Conservation (phyloP, 2,888 invertebrate genomes). For the Diaphora mendica region DNA sequence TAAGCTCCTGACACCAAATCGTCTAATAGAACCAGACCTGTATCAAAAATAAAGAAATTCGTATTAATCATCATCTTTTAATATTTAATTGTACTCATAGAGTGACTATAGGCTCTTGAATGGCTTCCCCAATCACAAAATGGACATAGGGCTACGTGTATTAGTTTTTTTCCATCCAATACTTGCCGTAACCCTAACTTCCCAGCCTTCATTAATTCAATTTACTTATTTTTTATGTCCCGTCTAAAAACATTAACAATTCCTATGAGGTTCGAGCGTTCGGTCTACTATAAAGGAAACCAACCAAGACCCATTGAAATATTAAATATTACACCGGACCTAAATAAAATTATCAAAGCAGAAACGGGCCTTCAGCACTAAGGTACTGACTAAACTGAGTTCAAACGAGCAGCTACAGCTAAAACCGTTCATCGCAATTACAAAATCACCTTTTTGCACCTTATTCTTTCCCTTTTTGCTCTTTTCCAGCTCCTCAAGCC, state of each 20-base stretch:
- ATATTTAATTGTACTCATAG: neutral
- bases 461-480: constrained; percentile 68
- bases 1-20: constrained; percentile 88
- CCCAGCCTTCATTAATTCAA: neutral
- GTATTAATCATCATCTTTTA: neutral
- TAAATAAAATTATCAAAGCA: too few species aligned
- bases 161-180: too few species aligned
- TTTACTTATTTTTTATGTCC: neutral
- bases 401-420: neutral
- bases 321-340: too few species aligned
- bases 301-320: neutral
- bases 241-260: neutral
- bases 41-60: neutral
- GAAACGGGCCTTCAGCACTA: too few species aligned
- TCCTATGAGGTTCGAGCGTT: too few species aligned
- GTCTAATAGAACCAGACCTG: constrained; percentile 82
- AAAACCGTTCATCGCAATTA: neutral
- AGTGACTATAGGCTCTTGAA: neutral
- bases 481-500: constrained; percentile 60
- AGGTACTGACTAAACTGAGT: too few species aligned
- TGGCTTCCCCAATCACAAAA: neutral
- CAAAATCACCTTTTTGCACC: constrained; percentile 69
- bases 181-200: neutral
- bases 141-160: too few species aligned
- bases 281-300: neutral